phyloP scores from a whole-genome alignment of 1,140 invertebrate species.

The Leptonema lineaticorne region DNA sequence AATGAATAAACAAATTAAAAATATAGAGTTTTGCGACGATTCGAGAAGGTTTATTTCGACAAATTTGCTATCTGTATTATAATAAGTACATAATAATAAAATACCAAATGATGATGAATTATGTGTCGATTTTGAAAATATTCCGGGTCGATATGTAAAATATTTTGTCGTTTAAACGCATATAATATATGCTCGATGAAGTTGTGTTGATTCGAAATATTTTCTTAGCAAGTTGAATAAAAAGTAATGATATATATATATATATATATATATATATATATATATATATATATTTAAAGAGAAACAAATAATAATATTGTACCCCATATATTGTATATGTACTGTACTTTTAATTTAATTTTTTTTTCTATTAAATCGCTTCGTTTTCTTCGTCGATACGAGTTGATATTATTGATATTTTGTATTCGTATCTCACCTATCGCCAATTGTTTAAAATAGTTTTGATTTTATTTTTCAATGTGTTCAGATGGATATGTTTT shows the following conservation, averaged over 20 bases:
- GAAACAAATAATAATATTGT: no score
- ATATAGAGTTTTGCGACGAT: constrained; percentile 22
- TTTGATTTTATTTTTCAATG: background rate
- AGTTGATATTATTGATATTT: background rate
- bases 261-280: no score
- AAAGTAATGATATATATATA: background rate
- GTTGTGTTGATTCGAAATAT: background rate
- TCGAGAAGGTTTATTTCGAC: constrained; percentile 9
- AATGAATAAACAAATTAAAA: no score
- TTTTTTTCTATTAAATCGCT: no score
- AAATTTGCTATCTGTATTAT: background rate
- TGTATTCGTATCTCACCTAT: background rate
- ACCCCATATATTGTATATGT: no score
- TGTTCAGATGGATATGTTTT: no score
- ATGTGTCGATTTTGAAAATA: background rate
- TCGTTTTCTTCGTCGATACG: no score
- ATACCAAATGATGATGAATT: background rate
- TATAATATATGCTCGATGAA: background rate
- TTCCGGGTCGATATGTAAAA: background rate
- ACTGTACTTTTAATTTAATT: no score
- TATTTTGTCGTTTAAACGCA: background rate
- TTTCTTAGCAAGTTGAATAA: no score
- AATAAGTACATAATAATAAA: background rate
- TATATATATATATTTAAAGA: no score
- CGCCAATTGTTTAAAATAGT: background rate